Evolutionary conservation across 2,113 vertebrate genomes (phyloP).

Genomic region (Indicator indicator): DNA sequence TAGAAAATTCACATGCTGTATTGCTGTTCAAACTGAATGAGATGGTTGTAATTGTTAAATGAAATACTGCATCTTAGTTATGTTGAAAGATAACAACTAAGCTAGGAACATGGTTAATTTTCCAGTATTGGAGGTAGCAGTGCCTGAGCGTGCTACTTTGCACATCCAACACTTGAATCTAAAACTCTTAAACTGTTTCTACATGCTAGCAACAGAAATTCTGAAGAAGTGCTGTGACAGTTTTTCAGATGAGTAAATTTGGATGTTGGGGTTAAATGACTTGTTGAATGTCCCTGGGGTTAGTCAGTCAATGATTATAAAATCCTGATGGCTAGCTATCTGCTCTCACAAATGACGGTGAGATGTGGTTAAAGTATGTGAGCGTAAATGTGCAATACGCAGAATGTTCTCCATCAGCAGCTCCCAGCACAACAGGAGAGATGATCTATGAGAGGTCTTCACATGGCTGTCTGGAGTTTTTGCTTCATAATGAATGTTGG

Average conservation of each 20-base stretch:
- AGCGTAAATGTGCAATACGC: accelerated
- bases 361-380: not conserved
- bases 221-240: accelerated
- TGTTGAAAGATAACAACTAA: not conserved
- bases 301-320: not conserved
- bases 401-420: not conserved
- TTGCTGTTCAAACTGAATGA: not conserved
- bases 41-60: not conserved
- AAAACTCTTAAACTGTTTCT: not conserved
- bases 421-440: not conserved
- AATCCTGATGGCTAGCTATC: not conserved
- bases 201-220: not conserved
- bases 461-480: not conserved
- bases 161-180: not conserved
- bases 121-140: not conserved
- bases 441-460: not conserved
- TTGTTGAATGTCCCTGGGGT: not conserved
- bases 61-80: not conserved
- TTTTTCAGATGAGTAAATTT: not conserved
- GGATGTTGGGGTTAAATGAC: not conserved
- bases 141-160: not conserved
- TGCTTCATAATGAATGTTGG: not conserved
- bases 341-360: not conserved
- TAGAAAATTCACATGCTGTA: not conserved
- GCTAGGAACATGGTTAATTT: not conserved